phyloP scores from a whole-genome alignment of 2,888 invertebrate species.

The Sialis lutaria region DNA sequence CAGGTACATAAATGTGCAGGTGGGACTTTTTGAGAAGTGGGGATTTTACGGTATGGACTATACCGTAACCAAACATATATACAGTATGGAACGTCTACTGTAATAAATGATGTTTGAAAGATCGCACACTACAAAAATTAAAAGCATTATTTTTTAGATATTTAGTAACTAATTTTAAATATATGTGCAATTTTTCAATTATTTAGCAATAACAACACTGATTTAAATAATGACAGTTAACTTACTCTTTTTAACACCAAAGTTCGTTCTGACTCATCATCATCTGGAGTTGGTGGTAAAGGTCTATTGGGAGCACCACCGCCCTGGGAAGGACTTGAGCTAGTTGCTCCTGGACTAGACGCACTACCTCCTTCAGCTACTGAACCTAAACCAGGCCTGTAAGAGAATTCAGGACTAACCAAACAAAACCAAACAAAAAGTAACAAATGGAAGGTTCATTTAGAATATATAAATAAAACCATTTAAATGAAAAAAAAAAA shows the following conservation, averaged over 20 bases:
- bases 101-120: no score
- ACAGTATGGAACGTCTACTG: no score
- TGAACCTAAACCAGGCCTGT: constrained; percentile 53
- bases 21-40: no score
- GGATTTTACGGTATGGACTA: no score
- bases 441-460: not conserved
- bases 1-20: no score
- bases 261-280: constrained; percentile 70
- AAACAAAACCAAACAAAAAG: constrained; percentile 10
- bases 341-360: constrained; percentile 26
- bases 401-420: constrained; percentile 68
- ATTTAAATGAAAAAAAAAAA: constrained; percentile 4
- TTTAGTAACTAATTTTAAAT: no score
- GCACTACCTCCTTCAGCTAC: constrained; percentile 34
- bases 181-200: no score
- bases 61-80: no score
- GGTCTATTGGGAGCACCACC: constrained; percentile 81
- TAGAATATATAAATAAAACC: not conserved
- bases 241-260: constrained; percentile 86
- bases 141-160: no score
- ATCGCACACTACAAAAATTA: no score
- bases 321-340: constrained; percentile 21
- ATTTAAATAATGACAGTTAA: constrained; percentile 12
- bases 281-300: constrained; percentile 87
- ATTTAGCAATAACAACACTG: no score